A percentile compares a stretch with the other conserved stretches of the same genome.
Conservation (phyloP, 2,888 invertebrate genomes). For the Siphonodentalium dalli region DNA sequence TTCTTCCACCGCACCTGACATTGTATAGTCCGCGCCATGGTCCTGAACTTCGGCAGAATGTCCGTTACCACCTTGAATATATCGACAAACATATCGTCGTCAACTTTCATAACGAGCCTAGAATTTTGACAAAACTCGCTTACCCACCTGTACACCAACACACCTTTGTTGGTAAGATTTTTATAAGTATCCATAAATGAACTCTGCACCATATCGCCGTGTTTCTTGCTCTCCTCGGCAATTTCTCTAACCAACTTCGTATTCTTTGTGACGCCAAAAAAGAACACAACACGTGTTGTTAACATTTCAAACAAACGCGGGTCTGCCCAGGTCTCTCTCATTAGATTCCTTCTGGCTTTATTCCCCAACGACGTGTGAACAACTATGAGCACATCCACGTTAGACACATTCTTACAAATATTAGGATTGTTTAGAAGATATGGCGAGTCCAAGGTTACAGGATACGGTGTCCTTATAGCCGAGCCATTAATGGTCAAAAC, state of each 20-base stretch:
- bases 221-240: constrained; percentile 41
- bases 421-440: constrained; percentile 42
- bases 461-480: constrained; percentile 28
- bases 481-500: no score
- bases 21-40: constrained; percentile 33
- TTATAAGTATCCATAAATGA: constrained; percentile 45
- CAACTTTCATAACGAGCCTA: constrained; percentile 43
- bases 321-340: constrained; percentile 51
- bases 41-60: constrained; percentile 33
- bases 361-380: constrained; percentile 44
- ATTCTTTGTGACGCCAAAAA: constrained; percentile 38
- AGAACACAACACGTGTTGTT: constrained; percentile 39
- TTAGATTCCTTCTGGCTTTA: constrained; percentile 36
- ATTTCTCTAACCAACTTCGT: constrained; percentile 34
- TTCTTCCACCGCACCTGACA: constrained; percentile 41
- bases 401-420: constrained; percentile 31
- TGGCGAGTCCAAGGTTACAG: constrained; percentile 37
- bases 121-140: constrained; percentile 41
- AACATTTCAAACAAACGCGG: constrained; percentile 32
- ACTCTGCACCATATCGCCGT: constrained; percentile 51
- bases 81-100: constrained; percentile 54
- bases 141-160: constrained; percentile 45
- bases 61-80: constrained; percentile 41
- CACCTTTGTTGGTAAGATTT: constrained; percentile 53
- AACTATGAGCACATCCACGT: constrained; percentile 38